Conservation (phyloP, 2,888 invertebrate species). For the Gymnoscelis rufifasciata region DNA sequence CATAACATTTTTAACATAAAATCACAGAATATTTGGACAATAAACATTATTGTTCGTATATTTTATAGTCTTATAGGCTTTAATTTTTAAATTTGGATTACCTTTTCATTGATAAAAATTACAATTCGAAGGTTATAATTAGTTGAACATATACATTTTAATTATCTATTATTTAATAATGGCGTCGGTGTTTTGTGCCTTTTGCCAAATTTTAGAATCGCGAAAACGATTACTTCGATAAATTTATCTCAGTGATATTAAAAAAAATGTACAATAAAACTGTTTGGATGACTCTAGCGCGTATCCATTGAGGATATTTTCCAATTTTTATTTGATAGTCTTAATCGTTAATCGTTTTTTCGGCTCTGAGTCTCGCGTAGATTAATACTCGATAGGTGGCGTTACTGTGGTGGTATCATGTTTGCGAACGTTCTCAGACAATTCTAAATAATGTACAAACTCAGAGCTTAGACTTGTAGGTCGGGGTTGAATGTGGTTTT, state of each 20-base stretch:
- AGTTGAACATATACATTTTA: too few relatives aligned
- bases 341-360: constrained; percentile 2
- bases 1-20: too few relatives aligned
- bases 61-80: too few relatives aligned
- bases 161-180: constrained; percentile 5
- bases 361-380: constrained; percentile 5
- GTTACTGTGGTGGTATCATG: background rate
- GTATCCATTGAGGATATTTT: too few relatives aligned
- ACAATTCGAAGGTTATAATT: too few relatives aligned
- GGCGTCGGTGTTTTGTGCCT: constrained; percentile 31
- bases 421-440: constrained; percentile 4
- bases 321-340: too few relatives aligned
- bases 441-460: constrained; percentile 16
- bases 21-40: too few relatives aligned
- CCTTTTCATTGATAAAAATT: too few relatives aligned
- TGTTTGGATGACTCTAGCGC: background rate
- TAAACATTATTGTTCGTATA: too few relatives aligned
- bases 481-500: background rate
- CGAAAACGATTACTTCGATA: background rate
- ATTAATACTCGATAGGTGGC: constrained; percentile 5
- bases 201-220: constrained; percentile 30
- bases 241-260: too few relatives aligned
- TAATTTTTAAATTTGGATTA: too few relatives aligned
- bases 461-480: constrained; percentile 13
- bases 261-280: too few relatives aligned